Base-by-base conservation (phyloP, 2,888 invertebrate species). In the Lasioglossum calceatum region DNA sequence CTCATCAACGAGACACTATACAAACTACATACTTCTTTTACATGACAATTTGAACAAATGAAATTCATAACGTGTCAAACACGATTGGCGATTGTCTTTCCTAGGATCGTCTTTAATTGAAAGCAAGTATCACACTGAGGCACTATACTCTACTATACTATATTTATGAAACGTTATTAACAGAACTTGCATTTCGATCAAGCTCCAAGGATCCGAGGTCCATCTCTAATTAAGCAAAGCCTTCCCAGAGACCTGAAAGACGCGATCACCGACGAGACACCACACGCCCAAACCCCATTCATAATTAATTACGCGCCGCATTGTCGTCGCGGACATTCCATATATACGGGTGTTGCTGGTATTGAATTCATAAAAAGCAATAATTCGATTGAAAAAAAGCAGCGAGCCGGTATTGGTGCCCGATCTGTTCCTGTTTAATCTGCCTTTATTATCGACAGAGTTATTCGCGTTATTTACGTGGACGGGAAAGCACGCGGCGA, bases 401-500 rank as follows among this genome's bases (percentile, higher is more conserved):
- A 70, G 67, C 73, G 81, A 73, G 86, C 82, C 82, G 82, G 78
- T 72, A 47, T 73, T 61, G 82, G 73, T 71, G 70, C 32, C 76
- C 39, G 81, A 81, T 47, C 67, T 79, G 79, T 77, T 83, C 76
- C 70, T 71, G 78, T 82, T 84, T 83, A 79, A 86, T 87, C 83
- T 81, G 78, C 83, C 87, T 87, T 84, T 86, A 87, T 87, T 87
- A 87, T 87, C 76, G 73, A 73, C 83, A 67, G 78, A 87, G 87
- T 83, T 87, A 87, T 87, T 87, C 88, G 82, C 80, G 88, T 78
- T 87, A 84, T 87, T 88, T 78, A 78, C 85, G 81, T 47, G 71
- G 73, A 76, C 73, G 71, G 42, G 84, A 67, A 75, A n/a, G 67
- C 67, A 23, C 14, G 58, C n/a, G 47, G 4, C 77, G 87, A 87